These are phyloP conservation scores for Eledona agricola DNA, from an alignment of 2,888 invertebrate genomes.

Conservation along the genomic window DNA sequence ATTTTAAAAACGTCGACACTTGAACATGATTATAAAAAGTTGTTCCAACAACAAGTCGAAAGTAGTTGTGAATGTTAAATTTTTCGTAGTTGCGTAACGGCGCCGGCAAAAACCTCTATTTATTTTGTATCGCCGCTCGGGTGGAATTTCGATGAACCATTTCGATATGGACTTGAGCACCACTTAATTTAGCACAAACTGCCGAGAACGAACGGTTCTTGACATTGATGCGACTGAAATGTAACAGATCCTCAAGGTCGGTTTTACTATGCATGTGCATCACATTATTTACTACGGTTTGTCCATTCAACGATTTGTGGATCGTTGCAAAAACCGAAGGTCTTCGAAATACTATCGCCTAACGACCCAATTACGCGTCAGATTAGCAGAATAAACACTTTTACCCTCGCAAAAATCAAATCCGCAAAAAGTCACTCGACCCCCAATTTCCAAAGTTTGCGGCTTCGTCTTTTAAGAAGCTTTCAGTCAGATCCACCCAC, in stretches of 20 bases:
- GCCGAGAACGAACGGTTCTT: constrained; percentile 41
- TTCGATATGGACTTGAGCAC: constrained; percentile 26
- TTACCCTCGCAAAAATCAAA: too few species aligned
- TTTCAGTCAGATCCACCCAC: constrained; percentile 11
- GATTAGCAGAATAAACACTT: too few species aligned
- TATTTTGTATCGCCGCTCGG: constrained; percentile 7
- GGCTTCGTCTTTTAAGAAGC: constrained; percentile 7
- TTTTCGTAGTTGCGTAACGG: constrained; percentile 20
- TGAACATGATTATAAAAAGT: constrained; percentile 16
- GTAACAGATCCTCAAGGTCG: constrained; percentile 43
- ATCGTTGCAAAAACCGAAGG: constrained; percentile 22
- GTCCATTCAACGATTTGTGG: constrained; percentile 24
- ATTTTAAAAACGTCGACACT: constrained; percentile 19
- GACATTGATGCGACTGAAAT: constrained; percentile 42
- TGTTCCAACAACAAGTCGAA: constrained; percentile 21
- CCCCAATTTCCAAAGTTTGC: too few species aligned
- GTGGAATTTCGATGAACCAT: too few species aligned
- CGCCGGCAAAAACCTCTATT: constrained; percentile 8
- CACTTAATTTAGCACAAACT: constrained; percentile 35
- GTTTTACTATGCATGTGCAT: constrained; percentile 46
- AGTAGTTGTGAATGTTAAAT: constrained; percentile 20
- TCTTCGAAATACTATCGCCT: constrained; percentile 16
- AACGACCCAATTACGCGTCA: too few species aligned
- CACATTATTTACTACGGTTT: constrained; percentile 42
- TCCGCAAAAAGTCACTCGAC: too few species aligned